Percentiles rank a stretch among this genome's conserved stretches.
Conservation (phyloP, 2,797 vertebrate genomes). For the Cynopterus sphinx region DNA sequence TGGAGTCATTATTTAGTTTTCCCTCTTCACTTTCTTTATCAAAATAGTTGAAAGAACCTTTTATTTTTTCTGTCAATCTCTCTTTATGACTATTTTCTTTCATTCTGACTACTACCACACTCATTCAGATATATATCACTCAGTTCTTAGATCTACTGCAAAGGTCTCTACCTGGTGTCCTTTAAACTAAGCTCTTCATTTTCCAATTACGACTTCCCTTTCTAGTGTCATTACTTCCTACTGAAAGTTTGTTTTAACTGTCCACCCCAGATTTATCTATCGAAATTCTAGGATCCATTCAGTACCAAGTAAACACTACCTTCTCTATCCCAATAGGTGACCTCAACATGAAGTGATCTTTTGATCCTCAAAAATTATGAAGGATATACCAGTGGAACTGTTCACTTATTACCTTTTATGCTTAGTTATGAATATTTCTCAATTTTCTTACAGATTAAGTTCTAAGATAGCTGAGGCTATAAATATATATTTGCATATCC, state of each 20-base stretch:
- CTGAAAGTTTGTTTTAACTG: background rate
- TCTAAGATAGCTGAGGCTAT: background rate
- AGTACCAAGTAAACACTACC: background rate
- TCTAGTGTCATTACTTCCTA: background rate
- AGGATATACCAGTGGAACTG: background rate
- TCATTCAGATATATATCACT: background rate
- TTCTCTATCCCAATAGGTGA: background rate
- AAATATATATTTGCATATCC: background rate
- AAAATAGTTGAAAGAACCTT: background rate
- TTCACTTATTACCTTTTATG: background rate
- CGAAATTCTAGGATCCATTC: background rate
- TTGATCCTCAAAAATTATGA: background rate
- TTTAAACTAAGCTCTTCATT: background rate
- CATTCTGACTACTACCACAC: background rate
- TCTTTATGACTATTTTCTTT: background rate
- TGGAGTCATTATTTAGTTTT: background rate
- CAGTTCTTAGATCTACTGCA: background rate
- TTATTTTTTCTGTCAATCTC: background rate
- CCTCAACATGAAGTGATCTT: background rate
- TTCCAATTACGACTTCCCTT: background rate
- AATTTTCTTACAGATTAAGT: background rate
- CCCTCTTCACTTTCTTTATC: background rate
- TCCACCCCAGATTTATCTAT: background rate
- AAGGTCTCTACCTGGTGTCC: background rate
- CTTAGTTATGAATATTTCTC: background rate